These are phyloP conservation scores for Dendrocopos noguchii DNA, from an alignment of 2,113 vertebrate species.

Conservation along the genomic window DNA sequence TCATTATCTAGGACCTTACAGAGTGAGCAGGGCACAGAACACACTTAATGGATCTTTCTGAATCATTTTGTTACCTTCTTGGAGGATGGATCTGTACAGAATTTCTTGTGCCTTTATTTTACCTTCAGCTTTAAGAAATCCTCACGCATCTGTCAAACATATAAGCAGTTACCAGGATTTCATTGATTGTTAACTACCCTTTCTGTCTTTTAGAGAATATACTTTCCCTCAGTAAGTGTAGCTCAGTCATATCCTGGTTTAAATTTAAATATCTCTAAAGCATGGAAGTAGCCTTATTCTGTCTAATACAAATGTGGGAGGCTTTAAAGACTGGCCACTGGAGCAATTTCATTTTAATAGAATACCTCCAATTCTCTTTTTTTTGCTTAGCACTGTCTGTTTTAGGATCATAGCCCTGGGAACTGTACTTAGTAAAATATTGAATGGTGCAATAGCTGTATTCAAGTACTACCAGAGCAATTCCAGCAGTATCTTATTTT, in stretches of 20 bases:
- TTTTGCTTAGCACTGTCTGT: neutral
- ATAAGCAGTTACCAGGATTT: neutral
- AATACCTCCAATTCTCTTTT: neutral
- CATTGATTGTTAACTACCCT: neutral
- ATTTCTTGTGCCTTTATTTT: neutral
- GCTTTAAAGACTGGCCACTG: constrained; percentile 20
- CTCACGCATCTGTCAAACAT: neutral
- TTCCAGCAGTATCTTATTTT: neutral
- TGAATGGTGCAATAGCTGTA: neutral
- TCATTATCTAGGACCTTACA: neutral
- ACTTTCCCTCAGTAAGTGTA: neutral
- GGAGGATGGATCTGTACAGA: neutral
- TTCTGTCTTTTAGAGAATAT: neutral
- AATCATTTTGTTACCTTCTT: neutral
- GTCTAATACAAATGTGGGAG: neutral
- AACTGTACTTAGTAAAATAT: neutral
- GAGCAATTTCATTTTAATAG: constrained; percentile 31
- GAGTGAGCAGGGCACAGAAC: neutral
- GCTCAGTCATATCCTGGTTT: neutral
- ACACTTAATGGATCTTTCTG: neutral
- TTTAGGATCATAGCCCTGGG: constrained; percentile 28
- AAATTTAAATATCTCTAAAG: constrained; percentile 11
- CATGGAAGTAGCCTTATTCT: neutral
- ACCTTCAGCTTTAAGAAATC: neutral
- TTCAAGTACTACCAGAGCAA: neutral